A percentile compares a stretch with the other conserved stretches of the same genome.
Conservation (phyloP, 2,797 vertebrate genomes). For the Neosilurus hyrtlii region DNA sequence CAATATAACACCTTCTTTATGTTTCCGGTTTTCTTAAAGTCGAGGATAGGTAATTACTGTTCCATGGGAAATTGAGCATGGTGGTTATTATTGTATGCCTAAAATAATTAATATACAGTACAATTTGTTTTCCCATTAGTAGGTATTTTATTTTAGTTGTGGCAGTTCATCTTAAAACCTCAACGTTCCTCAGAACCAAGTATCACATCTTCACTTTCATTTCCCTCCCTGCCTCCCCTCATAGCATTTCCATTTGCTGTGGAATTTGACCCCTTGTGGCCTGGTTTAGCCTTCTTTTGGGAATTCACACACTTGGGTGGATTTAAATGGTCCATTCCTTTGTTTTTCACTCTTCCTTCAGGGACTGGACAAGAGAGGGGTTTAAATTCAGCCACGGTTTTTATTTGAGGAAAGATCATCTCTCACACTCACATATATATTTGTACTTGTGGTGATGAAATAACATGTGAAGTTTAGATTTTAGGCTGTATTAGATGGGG, state of each 20-base stretch:
- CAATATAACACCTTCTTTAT: neutral
- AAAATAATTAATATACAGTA: neutral
- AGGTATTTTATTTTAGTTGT: neutral
- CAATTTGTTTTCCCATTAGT: neutral
- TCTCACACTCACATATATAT: neutral
- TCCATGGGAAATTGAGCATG: neutral
- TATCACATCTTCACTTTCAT: constrained; percentile 40
- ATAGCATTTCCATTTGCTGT: constrained; percentile 61
- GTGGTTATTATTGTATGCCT: neutral
- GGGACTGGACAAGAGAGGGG: constrained; percentile 43
- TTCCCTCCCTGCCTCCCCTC: constrained; percentile 19
- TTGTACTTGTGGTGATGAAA: neutral
- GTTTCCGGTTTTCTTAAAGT: neutral
- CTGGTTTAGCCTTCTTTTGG: constrained; percentile 69
- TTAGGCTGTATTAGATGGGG: neutral
- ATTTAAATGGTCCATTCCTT: constrained; percentile 72
- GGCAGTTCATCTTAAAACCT: constrained; percentile 22
- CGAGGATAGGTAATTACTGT: neutral
- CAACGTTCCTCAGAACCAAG: constrained; percentile 59
- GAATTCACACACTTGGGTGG: constrained; percentile 76
- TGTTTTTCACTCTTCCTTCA: constrained; percentile 55
- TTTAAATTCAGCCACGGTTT: constrained; percentile 32
- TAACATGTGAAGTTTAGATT: neutral
- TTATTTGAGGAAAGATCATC: constrained; percentile 1
- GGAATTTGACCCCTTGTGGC: constrained; percentile 78